These are phyloP conservation scores for Argynnis bischoffii DNA, from an alignment of 2,888 invertebrate genomes.

Conservation along the genomic window DNA sequence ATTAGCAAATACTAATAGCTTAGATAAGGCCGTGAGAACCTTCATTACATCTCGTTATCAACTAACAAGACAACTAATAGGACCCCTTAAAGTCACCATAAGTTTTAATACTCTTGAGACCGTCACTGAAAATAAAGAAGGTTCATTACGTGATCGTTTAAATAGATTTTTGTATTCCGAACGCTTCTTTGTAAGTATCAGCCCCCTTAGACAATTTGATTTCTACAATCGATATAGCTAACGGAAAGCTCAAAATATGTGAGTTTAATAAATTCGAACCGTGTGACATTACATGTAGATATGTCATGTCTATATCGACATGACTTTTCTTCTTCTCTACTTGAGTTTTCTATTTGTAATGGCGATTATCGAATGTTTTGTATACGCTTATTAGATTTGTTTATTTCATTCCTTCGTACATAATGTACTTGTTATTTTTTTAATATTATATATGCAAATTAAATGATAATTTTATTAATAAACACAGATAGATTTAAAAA, in stretches of 20 bases:
- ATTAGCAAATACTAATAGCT: background rate
- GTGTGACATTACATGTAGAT: background rate
- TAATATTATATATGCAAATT: too few species aligned
- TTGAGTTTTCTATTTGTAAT: too few species aligned
- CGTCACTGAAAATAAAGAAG: slow-evolving; percentile 19
- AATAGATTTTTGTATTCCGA: background rate
- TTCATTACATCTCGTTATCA: slow-evolving; percentile 37
- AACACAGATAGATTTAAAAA: too few species aligned
- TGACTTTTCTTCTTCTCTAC: too few species aligned
- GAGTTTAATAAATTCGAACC: background rate
- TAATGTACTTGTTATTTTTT: too few species aligned
- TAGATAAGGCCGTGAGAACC: background rate
- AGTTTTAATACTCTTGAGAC: slow-evolving; percentile 32
- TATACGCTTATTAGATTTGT: too few species aligned
- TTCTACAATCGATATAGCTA: too few species aligned
- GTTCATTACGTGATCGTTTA: slow-evolving; percentile 20
- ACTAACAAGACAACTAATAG: slow-evolving; percentile 33
- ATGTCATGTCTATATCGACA: too few species aligned
- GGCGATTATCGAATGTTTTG: too few species aligned
- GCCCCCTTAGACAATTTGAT: too few species aligned
- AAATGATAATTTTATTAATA: too few species aligned
- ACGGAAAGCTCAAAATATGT: background rate
- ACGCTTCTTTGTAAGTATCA: background rate
- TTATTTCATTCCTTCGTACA: too few species aligned
- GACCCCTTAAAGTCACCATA: slow-evolving; percentile 31